These are phyloP conservation scores for Rhagoletis pomonella DNA, from an alignment of 1,140 invertebrate species.

Conservation along the genomic window DNA sequence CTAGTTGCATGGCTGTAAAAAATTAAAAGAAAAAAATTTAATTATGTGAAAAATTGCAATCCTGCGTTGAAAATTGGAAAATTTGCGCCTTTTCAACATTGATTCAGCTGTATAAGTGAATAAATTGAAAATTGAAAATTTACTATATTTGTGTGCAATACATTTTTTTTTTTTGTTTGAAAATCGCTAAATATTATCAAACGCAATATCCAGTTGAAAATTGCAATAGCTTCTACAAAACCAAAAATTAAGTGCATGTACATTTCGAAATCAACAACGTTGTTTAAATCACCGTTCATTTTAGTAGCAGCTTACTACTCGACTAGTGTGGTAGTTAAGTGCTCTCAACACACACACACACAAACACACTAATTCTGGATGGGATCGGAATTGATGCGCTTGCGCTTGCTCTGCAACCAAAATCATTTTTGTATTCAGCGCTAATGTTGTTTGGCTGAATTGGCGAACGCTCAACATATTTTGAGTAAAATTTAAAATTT, in stretches of 20 bases:
- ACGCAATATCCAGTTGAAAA: background rate
- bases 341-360: background rate
- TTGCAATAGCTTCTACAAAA: background rate
- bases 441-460: background rate
- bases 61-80: background rate
- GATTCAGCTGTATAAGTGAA: no score
- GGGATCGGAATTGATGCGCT: background rate
- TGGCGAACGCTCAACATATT: background rate
- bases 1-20: background rate
- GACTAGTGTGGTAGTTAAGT: constrained; percentile 2
- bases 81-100: background rate
- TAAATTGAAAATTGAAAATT: no score
- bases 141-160: no score
- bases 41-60: constrained; percentile 12
- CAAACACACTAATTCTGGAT: background rate
- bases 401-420: background rate
- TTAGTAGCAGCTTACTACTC: constrained; percentile 58
- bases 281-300: constrained; percentile 39
- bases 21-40: background rate
- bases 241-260: constrained; percentile 54
- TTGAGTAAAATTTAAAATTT: background rate
- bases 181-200: no score
- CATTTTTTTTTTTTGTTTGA: no score
- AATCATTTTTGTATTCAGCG: background rate
- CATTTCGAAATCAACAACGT: constrained; percentile 55